These are phyloP conservation scores for Heliconius hortense DNA, from an alignment of 2,888 invertebrate genomes.

Conservation along the genomic window DNA sequence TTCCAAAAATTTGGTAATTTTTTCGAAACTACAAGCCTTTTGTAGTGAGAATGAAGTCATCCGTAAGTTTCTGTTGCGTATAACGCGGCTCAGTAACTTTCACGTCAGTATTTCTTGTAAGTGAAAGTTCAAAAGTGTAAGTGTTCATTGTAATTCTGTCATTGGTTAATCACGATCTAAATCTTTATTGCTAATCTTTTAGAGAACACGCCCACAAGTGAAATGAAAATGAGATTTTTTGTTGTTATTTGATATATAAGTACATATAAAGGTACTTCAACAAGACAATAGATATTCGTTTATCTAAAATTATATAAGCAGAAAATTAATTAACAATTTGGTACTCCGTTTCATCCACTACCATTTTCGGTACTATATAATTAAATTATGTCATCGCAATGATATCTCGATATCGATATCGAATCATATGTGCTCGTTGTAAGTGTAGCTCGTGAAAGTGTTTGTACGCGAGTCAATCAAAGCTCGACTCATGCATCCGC, in stretches of 20 bases:
- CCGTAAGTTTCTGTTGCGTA: conserved; percentile 43
- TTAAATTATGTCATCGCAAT: conserved; percentile 7
- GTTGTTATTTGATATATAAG: conserved; percentile 26
- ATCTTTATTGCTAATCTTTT: conserved; percentile 70
- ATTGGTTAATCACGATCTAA: conserved; percentile 68
- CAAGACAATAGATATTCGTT: background rate
- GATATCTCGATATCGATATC: conserved; percentile 18
- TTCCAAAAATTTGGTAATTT: conserved; percentile 19
- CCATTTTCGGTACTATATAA: background rate
- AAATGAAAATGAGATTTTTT: conserved; percentile 63
- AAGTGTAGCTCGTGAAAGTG: conserved; percentile 62
- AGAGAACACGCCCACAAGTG: conserved; percentile 65
- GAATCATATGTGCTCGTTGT: conserved; percentile 23
- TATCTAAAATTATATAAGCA: background rate
- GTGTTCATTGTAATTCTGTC: conserved; percentile 74
- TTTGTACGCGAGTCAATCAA: conserved; percentile 53
- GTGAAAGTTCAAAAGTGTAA: conserved; percentile 68
- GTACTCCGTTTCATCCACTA: background rate
- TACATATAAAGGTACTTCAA: background rate
- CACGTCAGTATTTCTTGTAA: conserved; percentile 65
- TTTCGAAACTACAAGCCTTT: conserved; percentile 27
- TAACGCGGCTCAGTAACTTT: conserved; percentile 54
- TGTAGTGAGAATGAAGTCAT: conserved; percentile 61
- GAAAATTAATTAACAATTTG: background rate
- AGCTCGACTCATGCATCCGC: conserved; percentile 63